Conservation (phyloP, 2,888 invertebrate species). For the Meghimatium bilineatum region DNA sequence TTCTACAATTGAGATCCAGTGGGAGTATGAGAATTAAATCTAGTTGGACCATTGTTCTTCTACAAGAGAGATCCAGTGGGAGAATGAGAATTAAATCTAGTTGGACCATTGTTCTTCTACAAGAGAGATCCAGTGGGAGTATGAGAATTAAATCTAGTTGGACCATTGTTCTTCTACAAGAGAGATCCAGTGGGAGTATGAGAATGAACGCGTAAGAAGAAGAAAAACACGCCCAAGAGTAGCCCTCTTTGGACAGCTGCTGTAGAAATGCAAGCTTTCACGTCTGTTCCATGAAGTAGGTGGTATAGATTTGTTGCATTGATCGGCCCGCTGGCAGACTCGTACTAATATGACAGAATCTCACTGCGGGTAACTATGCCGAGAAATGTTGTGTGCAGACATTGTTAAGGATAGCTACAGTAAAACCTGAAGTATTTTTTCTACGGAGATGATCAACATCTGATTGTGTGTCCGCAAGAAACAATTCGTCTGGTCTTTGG, state of each 20-base stretch:
- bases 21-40: no score
- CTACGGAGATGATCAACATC: not conserved
- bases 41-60: no score
- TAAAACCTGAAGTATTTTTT: not conserved
- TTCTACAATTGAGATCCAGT: no score
- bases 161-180: no score
- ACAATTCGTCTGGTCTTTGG: not conserved
- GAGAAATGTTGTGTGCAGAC: not conserved
- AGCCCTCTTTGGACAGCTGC: not conserved
- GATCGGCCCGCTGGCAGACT: not conserved
- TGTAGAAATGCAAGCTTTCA: not conserved
- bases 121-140: no score
- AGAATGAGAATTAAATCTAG: no score
- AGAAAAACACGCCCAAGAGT: not conserved
- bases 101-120: no score
- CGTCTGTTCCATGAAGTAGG: not conserved
- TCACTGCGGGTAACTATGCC: not conserved
- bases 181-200: no score
- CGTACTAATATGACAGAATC: slow-evolving; percentile 7
- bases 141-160: no score
- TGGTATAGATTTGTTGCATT: slow-evolving; percentile 14
- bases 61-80: no score
- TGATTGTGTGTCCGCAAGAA: not conserved
- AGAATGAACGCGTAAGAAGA: no score
- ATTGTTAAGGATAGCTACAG: not conserved